Conservation (phyloP, 2,797 vertebrate species). For the Coregonus suidteri region DNA sequence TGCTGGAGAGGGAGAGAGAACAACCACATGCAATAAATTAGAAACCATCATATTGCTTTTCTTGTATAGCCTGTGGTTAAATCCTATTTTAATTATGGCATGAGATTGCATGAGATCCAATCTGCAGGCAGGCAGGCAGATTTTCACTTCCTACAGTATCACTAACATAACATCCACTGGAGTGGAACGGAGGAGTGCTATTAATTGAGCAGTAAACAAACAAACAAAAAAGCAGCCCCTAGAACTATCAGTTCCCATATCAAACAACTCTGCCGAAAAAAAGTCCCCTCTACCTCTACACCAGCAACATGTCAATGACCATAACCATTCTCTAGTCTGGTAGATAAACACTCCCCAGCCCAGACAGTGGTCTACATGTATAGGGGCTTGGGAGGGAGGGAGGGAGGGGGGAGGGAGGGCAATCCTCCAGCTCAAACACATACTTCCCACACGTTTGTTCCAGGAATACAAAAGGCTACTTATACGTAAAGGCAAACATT, state of each 20-base stretch:
- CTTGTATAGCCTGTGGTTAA: not conserved
- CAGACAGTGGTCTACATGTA: not conserved
- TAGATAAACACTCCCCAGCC: not conserved
- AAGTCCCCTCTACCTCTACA: not conserved
- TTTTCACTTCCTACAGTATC: not conserved
- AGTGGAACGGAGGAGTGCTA: not conserved
- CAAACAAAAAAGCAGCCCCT: not conserved
- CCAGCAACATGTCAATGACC: not conserved
- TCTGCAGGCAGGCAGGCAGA: not conserved
- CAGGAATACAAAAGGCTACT: constrained; percentile 3
- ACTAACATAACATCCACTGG: not conserved
- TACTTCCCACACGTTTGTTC: constrained; percentile 14
- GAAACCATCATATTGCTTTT: not conserved
- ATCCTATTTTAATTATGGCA: not conserved
- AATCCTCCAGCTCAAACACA: not conserved
- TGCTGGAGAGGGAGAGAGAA: constrained; percentile 47
- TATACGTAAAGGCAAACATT: constrained; percentile 12
- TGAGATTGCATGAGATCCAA: not conserved
- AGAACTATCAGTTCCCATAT: not conserved
- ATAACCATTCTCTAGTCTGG: not conserved
- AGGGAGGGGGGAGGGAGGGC: not conserved
- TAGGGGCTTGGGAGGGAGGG: not conserved
- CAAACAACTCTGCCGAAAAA: not conserved
- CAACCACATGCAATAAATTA: not conserved
- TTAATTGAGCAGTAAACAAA: not conserved